Conservation (phyloP, 2,888 invertebrate genomes). For the Bombylius major region DNA sequence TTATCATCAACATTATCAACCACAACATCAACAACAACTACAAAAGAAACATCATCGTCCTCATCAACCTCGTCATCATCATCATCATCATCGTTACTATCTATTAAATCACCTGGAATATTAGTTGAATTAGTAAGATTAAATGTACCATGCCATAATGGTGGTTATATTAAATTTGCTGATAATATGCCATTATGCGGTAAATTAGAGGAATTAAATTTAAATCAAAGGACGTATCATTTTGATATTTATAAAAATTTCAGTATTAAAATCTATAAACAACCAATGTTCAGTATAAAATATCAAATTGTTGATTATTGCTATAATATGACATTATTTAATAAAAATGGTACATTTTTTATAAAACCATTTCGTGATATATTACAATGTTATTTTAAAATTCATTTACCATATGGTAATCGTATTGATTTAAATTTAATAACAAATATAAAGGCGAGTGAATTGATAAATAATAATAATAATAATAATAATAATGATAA, state of each 20-base stretch:
- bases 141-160: slow-evolving; percentile 54
- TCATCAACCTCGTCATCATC: slow-evolving; percentile 12
- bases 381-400: slow-evolving; percentile 52
- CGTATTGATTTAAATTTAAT: slow-evolving; percentile 46
- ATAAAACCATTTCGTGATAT: slow-evolving; percentile 44
- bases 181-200: slow-evolving; percentile 46
- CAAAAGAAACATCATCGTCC: too few species aligned
- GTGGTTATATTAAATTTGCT: slow-evolving; percentile 45
- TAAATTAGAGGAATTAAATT: slow-evolving; percentile 54
- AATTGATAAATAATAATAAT: neutral
- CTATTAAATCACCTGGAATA: slow-evolving; percentile 36
- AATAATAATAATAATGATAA: neutral
- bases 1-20: slow-evolving; percentile 6
- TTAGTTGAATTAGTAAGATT: slow-evolving; percentile 52
- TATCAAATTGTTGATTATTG: slow-evolving; percentile 60
- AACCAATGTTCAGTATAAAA: slow-evolving; percentile 51
- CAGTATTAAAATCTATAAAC: slow-evolving; percentile 45
- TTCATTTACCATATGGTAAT: slow-evolving; percentile 59
- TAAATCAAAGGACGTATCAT: slow-evolving; percentile 47
- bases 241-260: slow-evolving; percentile 40
- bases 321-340: slow-evolving; percentile 52
- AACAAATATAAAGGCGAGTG: slow-evolving; percentile 20
- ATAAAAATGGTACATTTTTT: slow-evolving; percentile 52
- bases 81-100: neutral
- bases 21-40: too few species aligned